These are phyloP conservation scores for Mastomys coucha DNA, from an alignment of 2,113 vertebrate genomes.

Conservation along the genomic window DNA sequence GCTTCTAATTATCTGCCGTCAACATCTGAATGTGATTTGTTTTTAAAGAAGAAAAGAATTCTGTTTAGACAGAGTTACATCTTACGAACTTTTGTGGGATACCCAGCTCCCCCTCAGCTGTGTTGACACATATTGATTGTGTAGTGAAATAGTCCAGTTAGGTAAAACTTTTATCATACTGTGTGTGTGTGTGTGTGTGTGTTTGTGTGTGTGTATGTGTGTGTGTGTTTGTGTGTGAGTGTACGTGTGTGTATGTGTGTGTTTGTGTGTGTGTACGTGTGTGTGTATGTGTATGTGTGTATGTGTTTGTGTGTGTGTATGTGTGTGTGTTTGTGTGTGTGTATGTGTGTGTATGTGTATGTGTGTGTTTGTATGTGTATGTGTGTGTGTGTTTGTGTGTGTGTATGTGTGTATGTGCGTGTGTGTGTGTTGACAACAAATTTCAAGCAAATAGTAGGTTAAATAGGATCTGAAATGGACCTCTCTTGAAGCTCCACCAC, in stretches of 20 bases:
- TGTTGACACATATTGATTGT: not conserved
- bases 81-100: slow-evolving; percentile 9
- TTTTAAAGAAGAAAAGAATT: not conserved
- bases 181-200: not conserved
- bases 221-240: not conserved
- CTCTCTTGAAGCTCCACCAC: not conserved
- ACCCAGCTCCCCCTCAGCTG: not conserved
- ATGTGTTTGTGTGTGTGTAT: not conserved
- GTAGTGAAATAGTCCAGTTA: not conserved
- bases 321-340: not conserved
- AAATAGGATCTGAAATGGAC: not conserved
- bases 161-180: not conserved
- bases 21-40: slow-evolving; percentile 33
- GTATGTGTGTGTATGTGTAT: not conserved
- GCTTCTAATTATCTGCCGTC: slow-evolving; percentile 31
- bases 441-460: not conserved
- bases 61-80: not conserved
- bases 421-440: not conserved
- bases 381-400: not conserved
- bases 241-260: not conserved
- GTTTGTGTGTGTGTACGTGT: not conserved
- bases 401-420: not conserved
- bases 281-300: not conserved
- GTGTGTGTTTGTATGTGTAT: not conserved
- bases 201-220: not conserved